Conservation (phyloP, 2,797 vertebrate genomes). For the Emydoidea blandingii region DNA sequence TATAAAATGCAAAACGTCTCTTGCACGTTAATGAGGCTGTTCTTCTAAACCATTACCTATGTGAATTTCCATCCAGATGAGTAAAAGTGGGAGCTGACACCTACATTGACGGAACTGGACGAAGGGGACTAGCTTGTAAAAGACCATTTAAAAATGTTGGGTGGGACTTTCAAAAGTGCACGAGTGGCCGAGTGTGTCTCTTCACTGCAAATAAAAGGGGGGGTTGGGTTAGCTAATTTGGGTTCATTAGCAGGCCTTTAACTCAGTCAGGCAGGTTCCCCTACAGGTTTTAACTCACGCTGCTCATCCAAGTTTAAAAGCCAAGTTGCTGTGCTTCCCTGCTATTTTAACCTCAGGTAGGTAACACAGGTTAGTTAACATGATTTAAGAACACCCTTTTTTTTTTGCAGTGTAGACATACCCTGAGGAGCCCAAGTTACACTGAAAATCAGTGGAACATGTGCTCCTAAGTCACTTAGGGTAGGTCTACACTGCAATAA, state of each 20-base stretch:
- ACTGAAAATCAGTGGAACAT: not conserved
- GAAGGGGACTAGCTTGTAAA: not conserved
- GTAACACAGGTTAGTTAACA: not conserved
- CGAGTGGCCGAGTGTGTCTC: not conserved
- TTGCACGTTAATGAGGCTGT: conserved; percentile 21
- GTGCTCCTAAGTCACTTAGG: not conserved
- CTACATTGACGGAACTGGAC: not conserved
- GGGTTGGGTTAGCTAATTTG: not conserved
- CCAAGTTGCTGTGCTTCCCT: not conserved
- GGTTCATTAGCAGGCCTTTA: not conserved
- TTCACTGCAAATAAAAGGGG: not conserved
- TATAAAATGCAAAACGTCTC: conserved; percentile 46
- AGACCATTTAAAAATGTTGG: not conserved
- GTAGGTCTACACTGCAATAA: not conserved
- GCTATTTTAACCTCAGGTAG: not conserved
- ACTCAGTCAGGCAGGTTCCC: not conserved
- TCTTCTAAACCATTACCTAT: not conserved
- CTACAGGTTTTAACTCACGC: not conserved
- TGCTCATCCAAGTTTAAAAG: not conserved
- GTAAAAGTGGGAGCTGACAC: not conserved
- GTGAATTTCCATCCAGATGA: not conserved
- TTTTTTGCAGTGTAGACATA: not conserved
- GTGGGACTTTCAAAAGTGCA: accelerated
- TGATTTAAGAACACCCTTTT: not conserved
- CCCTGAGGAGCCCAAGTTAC: not conserved